phyloP scores from a whole-genome alignment of 2,888 invertebrate genomes.

The Arctia plantaginis region DNA sequence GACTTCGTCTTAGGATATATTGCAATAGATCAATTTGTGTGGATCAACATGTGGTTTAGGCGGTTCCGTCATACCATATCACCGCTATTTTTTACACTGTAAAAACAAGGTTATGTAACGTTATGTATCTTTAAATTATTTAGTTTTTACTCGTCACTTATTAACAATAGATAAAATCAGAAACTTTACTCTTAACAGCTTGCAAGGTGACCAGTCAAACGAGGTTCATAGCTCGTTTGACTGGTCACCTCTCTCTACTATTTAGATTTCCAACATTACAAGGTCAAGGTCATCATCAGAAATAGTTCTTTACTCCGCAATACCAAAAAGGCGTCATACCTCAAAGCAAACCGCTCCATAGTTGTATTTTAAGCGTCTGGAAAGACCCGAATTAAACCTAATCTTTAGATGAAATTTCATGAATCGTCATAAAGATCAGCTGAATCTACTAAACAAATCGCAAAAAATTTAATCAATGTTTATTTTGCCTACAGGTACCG shows the following conservation, averaged over 20 bases:
- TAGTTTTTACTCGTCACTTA: neutral
- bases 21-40: neutral
- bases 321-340: neutral
- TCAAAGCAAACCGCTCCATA: neutral
- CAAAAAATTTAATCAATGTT: neutral
- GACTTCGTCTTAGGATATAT: neutral
- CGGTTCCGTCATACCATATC: neutral
- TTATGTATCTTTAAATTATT: neutral
- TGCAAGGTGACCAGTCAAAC: neutral
- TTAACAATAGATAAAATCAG: neutral
- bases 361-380: neutral
- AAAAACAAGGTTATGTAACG: too few species aligned
- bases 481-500: slow-evolving; percentile 56
- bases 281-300: neutral
- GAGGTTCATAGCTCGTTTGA: neutral
- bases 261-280: neutral
- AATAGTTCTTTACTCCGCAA: neutral
- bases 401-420: neutral
- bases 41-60: neutral
- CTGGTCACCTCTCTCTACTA: too few species aligned
- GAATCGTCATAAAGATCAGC: rapidly evolving
- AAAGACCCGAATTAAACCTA: neutral
- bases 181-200: neutral
- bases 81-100: too few species aligned
- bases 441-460: neutral